Evolutionary conservation across 2,888 invertebrate species (phyloP).

Genomic region (Eupeodes luniger): DNA sequence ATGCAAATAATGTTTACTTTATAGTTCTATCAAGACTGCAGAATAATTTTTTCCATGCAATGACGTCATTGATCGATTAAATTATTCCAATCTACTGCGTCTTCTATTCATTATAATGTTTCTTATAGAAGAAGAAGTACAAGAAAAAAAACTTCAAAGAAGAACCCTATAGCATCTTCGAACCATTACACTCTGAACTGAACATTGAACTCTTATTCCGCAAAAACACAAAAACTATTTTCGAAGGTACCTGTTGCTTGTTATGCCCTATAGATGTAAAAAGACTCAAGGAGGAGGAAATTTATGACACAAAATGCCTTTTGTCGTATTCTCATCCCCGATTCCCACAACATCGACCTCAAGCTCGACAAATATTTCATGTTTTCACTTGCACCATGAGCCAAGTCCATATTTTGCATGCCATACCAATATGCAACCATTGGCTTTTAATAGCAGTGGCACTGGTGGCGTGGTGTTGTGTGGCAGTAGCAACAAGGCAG

Average conservation of each 20-base stretch:
- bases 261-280: constrained; percentile 29
- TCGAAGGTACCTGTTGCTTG: constrained; percentile 43
- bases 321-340: constrained; percentile 28
- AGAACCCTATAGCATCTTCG: background rate
- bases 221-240: background rate
- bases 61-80: background rate
- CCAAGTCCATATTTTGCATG: background rate
- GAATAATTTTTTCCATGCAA: no score
- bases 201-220: background rate
- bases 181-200: constrained; percentile 6
- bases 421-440: constrained; percentile 21
- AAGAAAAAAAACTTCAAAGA: background rate
- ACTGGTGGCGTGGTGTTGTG: no score
- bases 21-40: no score
- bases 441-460: background rate
- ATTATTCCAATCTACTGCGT: background rate
- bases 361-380: constrained; percentile 38
- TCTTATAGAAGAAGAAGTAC: background rate
- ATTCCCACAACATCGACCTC: background rate
- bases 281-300: background rate
- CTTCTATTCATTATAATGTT: background rate
- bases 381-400: constrained; percentile 35
- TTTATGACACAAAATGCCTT: constrained; percentile 6
- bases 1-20: no score
- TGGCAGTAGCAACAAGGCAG: background rate